Base-by-base conservation (phyloP, 2,797 vertebrate genomes). In the Melopsittacus undulatus region DNA sequence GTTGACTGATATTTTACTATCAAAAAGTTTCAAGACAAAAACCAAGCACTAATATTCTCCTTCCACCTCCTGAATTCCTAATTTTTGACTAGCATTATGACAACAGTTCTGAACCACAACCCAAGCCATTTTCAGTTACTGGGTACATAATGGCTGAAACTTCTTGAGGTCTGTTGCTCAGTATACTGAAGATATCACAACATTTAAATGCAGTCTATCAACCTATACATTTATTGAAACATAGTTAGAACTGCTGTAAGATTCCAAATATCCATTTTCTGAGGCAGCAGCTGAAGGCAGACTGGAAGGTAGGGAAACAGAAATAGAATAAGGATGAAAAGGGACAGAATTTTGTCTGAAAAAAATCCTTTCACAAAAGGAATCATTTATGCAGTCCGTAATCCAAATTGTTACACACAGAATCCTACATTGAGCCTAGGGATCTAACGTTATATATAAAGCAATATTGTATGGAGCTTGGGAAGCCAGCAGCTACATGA, bases 321-420 rank as follows among this genome's bases (percentile, higher is more conserved):
- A 77, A 83, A 80, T 7, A 70, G 11, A 9, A 13, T 63, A 70
- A 90, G 19, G 32, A 79, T 68, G 27, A 74, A 89, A 83, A 77
- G 24, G 43, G 48, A 61, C 27, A 92, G 67, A 92, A 87, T 77
- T 85, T 89, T 87, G 30, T 73, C 34, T 52, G 61, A 69, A 86
- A 93, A 89, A 16, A 36, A 6, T 0, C 9, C 10, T 78, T 15
- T 87, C 43, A 45, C 32, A 62, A 83, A 93, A 92, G 48, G 74
- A 84, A 83, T 89, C 1, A 15, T 85, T 89, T 95, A 87, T 89
- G 69, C 64, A 61, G 40, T 56, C 48, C 1, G 1, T 90, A 94
- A 92, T 90, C 56, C 38, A 82, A 93, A 97, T 62, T 90, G 64
- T 82, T 95, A 46, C 34, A 61, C 32, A 67, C 89, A 61, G 92